phyloP scores from a whole-genome alignment of 2,888 invertebrate species.

The Phengaris arion region DNA sequence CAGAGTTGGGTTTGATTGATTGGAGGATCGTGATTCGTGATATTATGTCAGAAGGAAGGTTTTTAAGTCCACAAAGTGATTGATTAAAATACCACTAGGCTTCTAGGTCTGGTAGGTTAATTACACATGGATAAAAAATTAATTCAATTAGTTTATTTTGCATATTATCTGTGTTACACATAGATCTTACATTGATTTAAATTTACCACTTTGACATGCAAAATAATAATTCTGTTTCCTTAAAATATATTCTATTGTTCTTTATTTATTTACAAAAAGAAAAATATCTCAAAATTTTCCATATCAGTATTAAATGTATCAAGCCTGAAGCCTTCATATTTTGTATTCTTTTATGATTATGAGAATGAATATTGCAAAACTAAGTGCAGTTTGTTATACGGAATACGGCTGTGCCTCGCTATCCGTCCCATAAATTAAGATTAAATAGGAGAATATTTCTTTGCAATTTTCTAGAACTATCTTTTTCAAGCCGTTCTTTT shows the following conservation, averaged over 20 bases:
- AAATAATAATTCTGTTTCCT: no score
- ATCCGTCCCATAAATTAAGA: constrained; percentile 19
- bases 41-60: neutral
- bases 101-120: neutral
- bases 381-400: constrained; percentile 5
- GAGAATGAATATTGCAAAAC: constrained; percentile 17
- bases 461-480: neutral
- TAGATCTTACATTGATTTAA: no score
- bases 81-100: neutral
- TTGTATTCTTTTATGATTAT: constrained; percentile 1
- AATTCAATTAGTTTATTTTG: no score
- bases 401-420: neutral
- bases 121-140: neutral
- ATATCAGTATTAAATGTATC: neutral
- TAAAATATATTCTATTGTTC: no score
- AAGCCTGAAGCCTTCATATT: neutral
- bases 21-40: neutral
- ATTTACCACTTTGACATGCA: no score
- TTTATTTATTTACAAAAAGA: no score
- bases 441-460: constrained; percentile 11
- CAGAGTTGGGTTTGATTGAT: neutral
- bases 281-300: no score
- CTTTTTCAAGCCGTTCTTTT: neutral
- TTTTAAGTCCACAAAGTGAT: neutral
- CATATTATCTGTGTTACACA: no score